Percentiles rank a stretch among this genome's conserved stretches.
These are phyloP conservation scores for Tychaedon coryphoeus DNA, from an alignment of 2,113 vertebrate genomes.

Conservation along the genomic window DNA sequence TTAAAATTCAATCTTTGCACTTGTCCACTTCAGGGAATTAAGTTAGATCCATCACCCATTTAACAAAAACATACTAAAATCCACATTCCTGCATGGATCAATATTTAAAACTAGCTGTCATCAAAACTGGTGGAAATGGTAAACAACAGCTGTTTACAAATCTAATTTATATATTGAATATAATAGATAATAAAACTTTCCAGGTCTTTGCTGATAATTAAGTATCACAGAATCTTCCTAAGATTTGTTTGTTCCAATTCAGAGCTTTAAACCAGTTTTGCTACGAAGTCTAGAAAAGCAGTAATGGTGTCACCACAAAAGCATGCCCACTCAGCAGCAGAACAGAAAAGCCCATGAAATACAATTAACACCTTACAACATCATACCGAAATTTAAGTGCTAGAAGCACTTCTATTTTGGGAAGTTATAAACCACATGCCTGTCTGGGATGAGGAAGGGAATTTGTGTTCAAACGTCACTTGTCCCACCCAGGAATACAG, in stretches of 20 bases:
- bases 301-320: neutral
- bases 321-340: neutral
- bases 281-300: neutral
- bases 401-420: neutral
- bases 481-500: rapidly evolving
- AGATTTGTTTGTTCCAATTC: neutral
- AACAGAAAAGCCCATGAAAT: neutral
- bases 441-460: neutral
- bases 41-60: neutral
- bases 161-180: neutral
- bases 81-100: neutral
- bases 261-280: neutral
- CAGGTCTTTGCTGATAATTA: neutral
- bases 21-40: neutral
- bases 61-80: neutral
- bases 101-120: neutral
- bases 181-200: neutral
- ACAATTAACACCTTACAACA: neutral
- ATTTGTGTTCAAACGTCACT: neutral
- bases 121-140: neutral
- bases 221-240: neutral
- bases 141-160: neutral
- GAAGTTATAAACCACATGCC: neutral
- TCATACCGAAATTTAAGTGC: neutral
- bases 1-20: neutral